A percentile compares a stretch with the other conserved stretches of the same genome.
These are phyloP conservation scores for Paralichthys olivaceus DNA, from an alignment of 2,113 vertebrate species.

Conservation along the genomic window DNA sequence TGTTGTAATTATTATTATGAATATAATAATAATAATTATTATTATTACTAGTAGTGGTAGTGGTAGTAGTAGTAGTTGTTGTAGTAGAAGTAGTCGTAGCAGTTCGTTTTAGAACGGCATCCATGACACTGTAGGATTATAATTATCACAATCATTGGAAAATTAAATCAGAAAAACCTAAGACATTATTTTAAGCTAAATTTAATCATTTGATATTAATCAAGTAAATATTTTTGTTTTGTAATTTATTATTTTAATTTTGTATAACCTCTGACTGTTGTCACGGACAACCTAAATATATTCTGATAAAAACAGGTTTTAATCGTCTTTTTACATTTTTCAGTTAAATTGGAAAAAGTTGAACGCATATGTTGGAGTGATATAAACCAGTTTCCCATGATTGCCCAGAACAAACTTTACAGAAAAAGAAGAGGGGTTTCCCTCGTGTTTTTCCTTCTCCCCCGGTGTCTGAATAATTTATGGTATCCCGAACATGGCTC, in stretches of 20 bases:
- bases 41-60: too few species aligned
- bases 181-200: neutral
- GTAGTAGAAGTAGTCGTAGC: too few species aligned
- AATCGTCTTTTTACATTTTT: neutral
- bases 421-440: neutral
- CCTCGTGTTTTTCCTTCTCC: neutral
- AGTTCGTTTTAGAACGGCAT: neutral
- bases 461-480: conserved; percentile 49
- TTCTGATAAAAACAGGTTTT: neutral
- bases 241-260: too few species aligned
- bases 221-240: too few species aligned
- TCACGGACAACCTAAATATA: too few species aligned
- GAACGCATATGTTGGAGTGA: too few species aligned
- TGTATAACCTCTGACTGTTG: too few species aligned
- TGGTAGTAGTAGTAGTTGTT: too few species aligned
- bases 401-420: neutral
- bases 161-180: too few species aligned
- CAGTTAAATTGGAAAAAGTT: neutral
- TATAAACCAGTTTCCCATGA: neutral
- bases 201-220: too few species aligned
- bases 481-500: conserved; percentile 31
- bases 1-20: neutral
- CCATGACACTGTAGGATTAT: neutral
- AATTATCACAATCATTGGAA: neutral
- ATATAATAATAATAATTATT: neutral